Evolutionary conservation across 2,797 vertebrate genomes (phyloP).

Genomic region (Micropoecilia bifurca): DNA sequence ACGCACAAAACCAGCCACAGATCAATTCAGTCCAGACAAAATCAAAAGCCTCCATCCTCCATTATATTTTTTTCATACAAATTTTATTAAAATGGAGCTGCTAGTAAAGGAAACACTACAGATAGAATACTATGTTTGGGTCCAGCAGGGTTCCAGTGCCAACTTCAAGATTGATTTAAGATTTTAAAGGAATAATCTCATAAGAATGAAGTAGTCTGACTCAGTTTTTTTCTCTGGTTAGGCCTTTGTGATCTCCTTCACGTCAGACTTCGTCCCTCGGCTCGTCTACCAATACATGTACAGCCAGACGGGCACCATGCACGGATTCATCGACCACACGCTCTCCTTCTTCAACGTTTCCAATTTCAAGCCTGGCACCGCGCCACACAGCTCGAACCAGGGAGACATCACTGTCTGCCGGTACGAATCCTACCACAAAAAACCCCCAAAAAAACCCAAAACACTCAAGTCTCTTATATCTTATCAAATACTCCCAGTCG

Average conservation of each 20-base stretch:
- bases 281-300: slow-evolving; percentile 96
- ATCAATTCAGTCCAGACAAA: neutral
- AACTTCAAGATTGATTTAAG: neutral
- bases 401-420: slow-evolving; percentile 89
- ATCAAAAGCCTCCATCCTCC: neutral
- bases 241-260: slow-evolving; percentile 98
- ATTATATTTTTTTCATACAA: neutral
- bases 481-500: neutral
- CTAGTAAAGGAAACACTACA: neutral
- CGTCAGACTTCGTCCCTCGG: slow-evolving; percentile 97
- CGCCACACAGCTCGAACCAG: slow-evolving; percentile 80
- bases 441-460: neutral
- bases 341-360: slow-evolving; percentile 97
- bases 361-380: slow-evolving; percentile 88
- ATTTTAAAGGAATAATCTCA: neutral
- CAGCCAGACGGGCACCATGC: slow-evolving; percentile 92
- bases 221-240: slow-evolving; percentile 53
- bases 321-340: slow-evolving; percentile 97
- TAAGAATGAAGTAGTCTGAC: neutral
- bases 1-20: too few species aligned
- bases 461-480: neutral
- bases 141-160: neutral
- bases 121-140: neutral
- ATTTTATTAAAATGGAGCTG: neutral
- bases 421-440: slow-evolving; percentile 71